Evolutionary conservation across 1,140 invertebrate genomes (phyloP), one percentile per base, ranked within the genome.

Genomic region (Lerema accius): DNA sequence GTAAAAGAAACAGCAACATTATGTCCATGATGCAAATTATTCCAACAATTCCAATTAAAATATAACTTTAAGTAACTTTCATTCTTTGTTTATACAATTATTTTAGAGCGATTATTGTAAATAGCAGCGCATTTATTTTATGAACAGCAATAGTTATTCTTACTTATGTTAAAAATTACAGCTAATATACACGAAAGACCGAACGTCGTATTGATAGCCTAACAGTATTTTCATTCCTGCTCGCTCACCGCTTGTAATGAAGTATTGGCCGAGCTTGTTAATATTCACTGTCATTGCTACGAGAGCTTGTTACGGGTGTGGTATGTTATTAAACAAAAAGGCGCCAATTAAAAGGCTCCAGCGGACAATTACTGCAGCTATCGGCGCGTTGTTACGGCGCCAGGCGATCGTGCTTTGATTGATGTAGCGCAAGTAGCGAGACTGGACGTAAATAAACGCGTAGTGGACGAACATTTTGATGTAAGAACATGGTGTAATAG

Each of bases 241-340:
- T 40, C 16, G 35, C 37, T 13, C 11, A n/a, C 19, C 50, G 50
- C 50, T 23, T 14, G 4, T 7, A 40, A 17, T 40, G 11, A 14
- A 39, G 11, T 16, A 23, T 13, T 9, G n/a, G 6, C 43, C 13
- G 37, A 14, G 28, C 15, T 48, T 37, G 45, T 60, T 60, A 48
- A 60, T 49, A 60, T 60, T 60, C 56, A 60, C 56, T 60, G 56
- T 49, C 56, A 60, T 60, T 60, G 56, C 43, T 60, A 60, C 35
- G 35, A 11, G 14, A 56, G 48, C 55, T 60, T 53, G 63, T 59
- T 65, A 60, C 49, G 48, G 45, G 40, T 16, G 6, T n/a, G 55
- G 48, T 60, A 39, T 60, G 73, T 76, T 80, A 79, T 80, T 80
- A 75, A 64, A 74, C 74, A 83, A 82, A 78, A 81, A 82, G 76